These are phyloP conservation scores for Drosophila tropicalis DNA, from an alignment of 1,140 invertebrate genomes.

Conservation along the genomic window DNA sequence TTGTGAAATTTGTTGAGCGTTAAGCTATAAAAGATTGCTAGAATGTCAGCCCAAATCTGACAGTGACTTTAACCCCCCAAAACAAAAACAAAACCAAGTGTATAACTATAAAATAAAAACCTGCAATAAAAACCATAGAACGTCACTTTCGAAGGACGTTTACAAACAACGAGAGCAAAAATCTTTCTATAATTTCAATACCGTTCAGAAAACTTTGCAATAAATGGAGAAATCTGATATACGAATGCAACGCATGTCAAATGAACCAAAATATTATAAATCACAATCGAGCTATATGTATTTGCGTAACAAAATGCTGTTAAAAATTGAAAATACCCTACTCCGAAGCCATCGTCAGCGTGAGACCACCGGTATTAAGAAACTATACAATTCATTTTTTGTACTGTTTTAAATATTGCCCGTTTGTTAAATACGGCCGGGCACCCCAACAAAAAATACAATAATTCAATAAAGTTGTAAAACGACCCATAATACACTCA, in stretches of 20 bases:
- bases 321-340: slow-evolving; percentile 88
- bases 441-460: slow-evolving; percentile 18
- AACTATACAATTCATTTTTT: slow-evolving; percentile 93
- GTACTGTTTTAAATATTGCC: slow-evolving; percentile 89
- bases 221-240: slow-evolving; percentile 83
- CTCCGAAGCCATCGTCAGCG: slow-evolving; percentile 91
- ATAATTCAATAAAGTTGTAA: slow-evolving; percentile 16
- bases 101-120: background rate
- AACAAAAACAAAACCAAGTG: background rate
- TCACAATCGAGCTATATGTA: slow-evolving; percentile 81
- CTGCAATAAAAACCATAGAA: background rate
- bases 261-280: slow-evolving; percentile 66
- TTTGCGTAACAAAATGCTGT: slow-evolving; percentile 85
- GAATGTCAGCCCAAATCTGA: slow-evolving; percentile 67
- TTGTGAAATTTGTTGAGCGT: background rate
- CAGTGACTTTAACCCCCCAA: slow-evolving; percentile 57
- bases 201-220: slow-evolving; percentile 48
- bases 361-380: slow-evolving; percentile 92
- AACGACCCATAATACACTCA: background rate
- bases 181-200: slow-evolving; percentile 14
- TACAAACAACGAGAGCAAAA: background rate
- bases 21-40: slow-evolving; percentile 18
- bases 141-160: slow-evolving; percentile 22
- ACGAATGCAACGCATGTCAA: slow-evolving; percentile 72
- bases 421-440: slow-evolving; percentile 19